Percentiles rank a stretch among this genome's conserved stretches.
These are phyloP conservation scores for Meles meles DNA, from an alignment of 2,113 vertebrate genomes.

Conservation along the genomic window DNA sequence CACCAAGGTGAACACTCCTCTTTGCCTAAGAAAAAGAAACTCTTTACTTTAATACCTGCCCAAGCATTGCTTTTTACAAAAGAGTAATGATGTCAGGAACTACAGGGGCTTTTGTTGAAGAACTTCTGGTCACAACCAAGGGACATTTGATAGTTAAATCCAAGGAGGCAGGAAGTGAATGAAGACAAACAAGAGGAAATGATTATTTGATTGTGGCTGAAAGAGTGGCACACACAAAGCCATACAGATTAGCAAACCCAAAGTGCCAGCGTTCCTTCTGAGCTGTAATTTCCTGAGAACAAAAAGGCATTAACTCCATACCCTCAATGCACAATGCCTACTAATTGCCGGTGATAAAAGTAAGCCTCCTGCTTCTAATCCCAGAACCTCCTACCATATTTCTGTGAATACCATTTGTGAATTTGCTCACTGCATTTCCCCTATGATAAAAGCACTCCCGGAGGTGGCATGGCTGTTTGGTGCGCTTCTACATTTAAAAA, in stretches of 20 bases:
- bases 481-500: neutral
- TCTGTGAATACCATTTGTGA: slow-evolving; percentile 8
- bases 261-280: slow-evolving; percentile 43
- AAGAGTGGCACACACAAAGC: slow-evolving; percentile 37
- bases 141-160: slow-evolving; percentile 28
- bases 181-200: slow-evolving; percentile 53
- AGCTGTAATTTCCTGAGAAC: slow-evolving; percentile 67
- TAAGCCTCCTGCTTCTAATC: slow-evolving; percentile 28
- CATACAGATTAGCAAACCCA: slow-evolving; percentile 46
- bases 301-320: slow-evolving; percentile 54
- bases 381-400: neutral
- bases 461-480: neutral
- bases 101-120: neutral
- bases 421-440: slow-evolving; percentile 33
- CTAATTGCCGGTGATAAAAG: slow-evolving; percentile 65
- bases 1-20: neutral
- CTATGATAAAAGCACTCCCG: neutral
- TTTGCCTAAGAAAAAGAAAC: neutral
- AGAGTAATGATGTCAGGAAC: neutral
- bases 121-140: slow-evolving; percentile 28
- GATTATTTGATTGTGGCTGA: slow-evolving; percentile 58
- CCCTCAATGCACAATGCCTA: slow-evolving; percentile 57
- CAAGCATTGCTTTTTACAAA: neutral
- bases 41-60: neutral
- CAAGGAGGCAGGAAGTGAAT: slow-evolving; percentile 1